Base-by-base conservation (phyloP, 1,140 invertebrate species). In the Brachionus rubens region DNA sequence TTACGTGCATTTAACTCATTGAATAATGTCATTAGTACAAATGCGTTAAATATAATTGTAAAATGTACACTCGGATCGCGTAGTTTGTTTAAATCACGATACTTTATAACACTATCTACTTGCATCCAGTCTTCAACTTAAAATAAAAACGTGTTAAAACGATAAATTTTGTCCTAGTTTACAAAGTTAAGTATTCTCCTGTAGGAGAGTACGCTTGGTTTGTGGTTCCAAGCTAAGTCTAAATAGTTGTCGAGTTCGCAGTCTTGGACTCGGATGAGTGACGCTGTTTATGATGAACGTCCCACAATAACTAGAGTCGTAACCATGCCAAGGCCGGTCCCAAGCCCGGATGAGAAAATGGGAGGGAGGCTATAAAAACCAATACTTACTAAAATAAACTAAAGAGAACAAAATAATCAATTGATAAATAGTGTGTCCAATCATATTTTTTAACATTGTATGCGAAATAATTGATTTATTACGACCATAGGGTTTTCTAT, bases 11-110 rank as follows among this genome's bases (percentile, higher is more conserved):
- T 99, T 82, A 99, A 94, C 88, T 99, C 96, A 88, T 99, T 99
- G 88, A 98, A 99, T 43, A 99, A 88, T 21, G 96, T 99, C 96
- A 99, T 99, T 93, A 99, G 95, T 62, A 99, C 96, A 87, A 99
- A 99, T 16, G 95, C 92, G 86, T 99, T 99, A 87, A 99, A 99
- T 82, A 99, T 96, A 81, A 99, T 91, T 7, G 96, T 99, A 86
- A 98, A 98, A 87, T 99, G 96, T 86, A 94, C 90, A 48, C 92
- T 91, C 36, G 94, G 93, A 77, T 90, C 90, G 24, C 90, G 85
- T 80, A 89, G 88, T 30, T 46, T 41, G 28, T 30, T 43, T 43
- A 79, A 81, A 65, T 77, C 81, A 76, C 47, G 79, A 59, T 48
- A 72, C 10, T 89, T 88, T 75, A 72, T 54, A 14, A 94, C 94